Evolutionary conservation across 2,888 invertebrate species (phyloP).

Genomic region (Phyllotreta cruciferae): DNA sequence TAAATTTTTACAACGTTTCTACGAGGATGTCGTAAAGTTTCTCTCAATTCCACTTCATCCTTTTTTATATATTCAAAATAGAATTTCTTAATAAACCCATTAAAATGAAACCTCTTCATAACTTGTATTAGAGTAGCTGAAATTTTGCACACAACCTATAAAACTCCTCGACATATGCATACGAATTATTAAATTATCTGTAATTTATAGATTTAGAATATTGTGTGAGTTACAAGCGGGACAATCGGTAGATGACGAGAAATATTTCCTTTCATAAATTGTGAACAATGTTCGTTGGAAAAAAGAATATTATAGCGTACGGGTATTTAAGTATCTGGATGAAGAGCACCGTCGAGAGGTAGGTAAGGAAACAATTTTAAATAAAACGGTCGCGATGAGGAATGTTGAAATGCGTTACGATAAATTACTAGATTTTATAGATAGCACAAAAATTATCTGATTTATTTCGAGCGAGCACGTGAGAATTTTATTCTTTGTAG

Average conservation of each 20-base stretch:
- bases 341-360: slow-evolving; percentile 24
- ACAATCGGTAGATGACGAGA: slow-evolving; percentile 16
- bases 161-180: neutral
- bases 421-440: slow-evolving; percentile 49
- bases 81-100: too few species aligned
- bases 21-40: slow-evolving; percentile 19
- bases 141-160: too few species aligned
- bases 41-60: too few species aligned
- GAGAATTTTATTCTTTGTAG: slow-evolving; percentile 48
- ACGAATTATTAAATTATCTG: too few species aligned
- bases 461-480: slow-evolving; percentile 47
- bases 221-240: neutral
- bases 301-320: slow-evolving; percentile 23
- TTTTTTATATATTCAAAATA: too few species aligned
- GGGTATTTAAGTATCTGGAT: slow-evolving; percentile 29
- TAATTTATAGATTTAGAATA: too few species aligned
- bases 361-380: slow-evolving; percentile 40
- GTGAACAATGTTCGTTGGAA: slow-evolving; percentile 12
- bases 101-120: too few species aligned
- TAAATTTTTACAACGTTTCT: slow-evolving; percentile 11
- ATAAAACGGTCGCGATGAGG: slow-evolving; percentile 41
- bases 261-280: slow-evolving; percentile 27
- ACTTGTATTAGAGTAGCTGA: too few species aligned
- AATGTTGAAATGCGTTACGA: slow-evolving; percentile 48
- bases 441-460: slow-evolving; percentile 49